phyloP scores from a whole-genome alignment of 2,113 vertebrate genomes.

The Lagopus muta region DNA sequence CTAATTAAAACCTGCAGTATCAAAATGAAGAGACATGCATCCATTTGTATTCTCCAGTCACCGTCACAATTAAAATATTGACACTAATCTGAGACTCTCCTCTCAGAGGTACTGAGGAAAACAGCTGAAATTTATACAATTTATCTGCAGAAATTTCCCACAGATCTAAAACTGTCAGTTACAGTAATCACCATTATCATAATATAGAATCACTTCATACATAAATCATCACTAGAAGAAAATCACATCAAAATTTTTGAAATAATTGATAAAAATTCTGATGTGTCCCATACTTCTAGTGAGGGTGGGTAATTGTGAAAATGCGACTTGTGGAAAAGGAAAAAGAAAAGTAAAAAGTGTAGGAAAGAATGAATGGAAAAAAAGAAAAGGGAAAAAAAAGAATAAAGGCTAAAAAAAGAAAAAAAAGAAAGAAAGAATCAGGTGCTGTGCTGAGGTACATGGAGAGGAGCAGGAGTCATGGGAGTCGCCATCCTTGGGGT shows the following conservation, averaged over 20 bases:
- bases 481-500: too few species aligned
- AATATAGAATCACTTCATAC: fast-evolving
- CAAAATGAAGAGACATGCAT: background rate
- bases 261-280: background rate
- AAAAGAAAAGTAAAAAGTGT: background rate
- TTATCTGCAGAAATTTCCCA: background rate
- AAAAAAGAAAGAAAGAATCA: too few species aligned
- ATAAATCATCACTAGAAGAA: fast-evolving
- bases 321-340: background rate
- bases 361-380: background rate
- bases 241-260: background rate
- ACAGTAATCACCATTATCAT: background rate
- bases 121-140: background rate
- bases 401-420: background rate
- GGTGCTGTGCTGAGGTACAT: too few species aligned
- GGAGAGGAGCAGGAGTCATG: too few species aligned
- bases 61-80: background rate
- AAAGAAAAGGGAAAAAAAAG: too few species aligned
- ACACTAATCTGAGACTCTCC: background rate
- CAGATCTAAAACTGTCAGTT: background rate
- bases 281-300: fast-evolving
- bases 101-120: background rate
- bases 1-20: conserved; percentile 29
- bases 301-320: background rate
- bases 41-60: background rate